These are phyloP conservation scores for Taphrorychus bicolor DNA, from an alignment of 2,888 invertebrate genomes.

Conservation along the genomic window DNA sequence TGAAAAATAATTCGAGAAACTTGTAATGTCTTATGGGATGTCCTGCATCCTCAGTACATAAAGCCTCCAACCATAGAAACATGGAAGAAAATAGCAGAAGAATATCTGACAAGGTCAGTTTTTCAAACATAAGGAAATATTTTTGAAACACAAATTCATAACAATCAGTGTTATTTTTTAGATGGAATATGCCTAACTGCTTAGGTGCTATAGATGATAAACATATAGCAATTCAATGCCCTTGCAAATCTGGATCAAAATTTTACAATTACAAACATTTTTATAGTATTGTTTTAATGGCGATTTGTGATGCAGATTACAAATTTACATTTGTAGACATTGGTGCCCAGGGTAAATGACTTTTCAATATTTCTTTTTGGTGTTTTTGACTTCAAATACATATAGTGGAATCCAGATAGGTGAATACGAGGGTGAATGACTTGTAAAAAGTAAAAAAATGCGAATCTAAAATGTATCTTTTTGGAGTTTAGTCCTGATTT, in stretches of 20 bases:
- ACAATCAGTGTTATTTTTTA: not conserved
- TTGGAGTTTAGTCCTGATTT: no score
- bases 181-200: not conserved
- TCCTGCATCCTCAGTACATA: not conserved
- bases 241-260: no score
- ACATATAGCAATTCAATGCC: no score
- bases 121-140: not conserved
- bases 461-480: no score
- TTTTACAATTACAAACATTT: no score
- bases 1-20: slow-evolving; percentile 1
- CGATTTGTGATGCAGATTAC: not conserved
- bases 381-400: not conserved
- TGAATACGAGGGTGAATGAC: no score
- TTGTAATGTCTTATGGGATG: not conserved
- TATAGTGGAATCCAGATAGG: no score
- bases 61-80: not conserved
- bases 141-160: not conserved
- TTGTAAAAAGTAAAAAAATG: no score
- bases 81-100: not conserved
- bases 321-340: not conserved
- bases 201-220: not conserved
- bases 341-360: not conserved
- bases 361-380: not conserved
- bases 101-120: not conserved
- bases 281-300: no score